phyloP scores from a whole-genome alignment of 1,140 invertebrate genomes.

The Bombus turneri region DNA sequence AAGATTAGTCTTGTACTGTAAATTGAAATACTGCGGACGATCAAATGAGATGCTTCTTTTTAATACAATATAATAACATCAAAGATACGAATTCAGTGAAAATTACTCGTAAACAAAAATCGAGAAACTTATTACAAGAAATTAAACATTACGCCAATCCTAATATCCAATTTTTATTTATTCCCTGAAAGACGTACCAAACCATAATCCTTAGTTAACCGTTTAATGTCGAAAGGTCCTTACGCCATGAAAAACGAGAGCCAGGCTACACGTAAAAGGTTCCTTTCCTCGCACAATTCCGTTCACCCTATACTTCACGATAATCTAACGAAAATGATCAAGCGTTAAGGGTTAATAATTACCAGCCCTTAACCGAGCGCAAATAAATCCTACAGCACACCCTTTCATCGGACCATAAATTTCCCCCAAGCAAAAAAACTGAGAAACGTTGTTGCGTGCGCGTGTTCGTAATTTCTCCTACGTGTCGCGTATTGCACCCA shows the following conservation, averaged over 20 bases:
- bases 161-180: too few relatives aligned
- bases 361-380: background rate
- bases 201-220: too few relatives aligned
- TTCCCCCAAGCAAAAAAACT: background rate
- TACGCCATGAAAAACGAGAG: background rate
- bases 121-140: too few relatives aligned
- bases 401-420: background rate
- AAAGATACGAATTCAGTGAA: too few relatives aligned
- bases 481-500: slow-evolving; percentile 20
- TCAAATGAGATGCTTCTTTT: too few relatives aligned
- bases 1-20: background rate
- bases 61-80: too few relatives aligned
- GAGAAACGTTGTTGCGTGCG: background rate
- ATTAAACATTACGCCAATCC: too few relatives aligned
- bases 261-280: background rate
- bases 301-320: too few relatives aligned
- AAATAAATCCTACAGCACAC: background rate
- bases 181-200: too few relatives aligned
- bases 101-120: too few relatives aligned
- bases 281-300: background rate
- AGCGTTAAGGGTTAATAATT: background rate
- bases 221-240: too few relatives aligned
- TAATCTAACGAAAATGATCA: background rate
- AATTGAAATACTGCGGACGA: background rate
- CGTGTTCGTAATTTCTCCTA: too few relatives aligned